A percentile compares a stretch with the other conserved stretches of the same genome.
Conservation (phyloP, 2,888 invertebrate genomes). For the Invenusta paracnida region DNA sequence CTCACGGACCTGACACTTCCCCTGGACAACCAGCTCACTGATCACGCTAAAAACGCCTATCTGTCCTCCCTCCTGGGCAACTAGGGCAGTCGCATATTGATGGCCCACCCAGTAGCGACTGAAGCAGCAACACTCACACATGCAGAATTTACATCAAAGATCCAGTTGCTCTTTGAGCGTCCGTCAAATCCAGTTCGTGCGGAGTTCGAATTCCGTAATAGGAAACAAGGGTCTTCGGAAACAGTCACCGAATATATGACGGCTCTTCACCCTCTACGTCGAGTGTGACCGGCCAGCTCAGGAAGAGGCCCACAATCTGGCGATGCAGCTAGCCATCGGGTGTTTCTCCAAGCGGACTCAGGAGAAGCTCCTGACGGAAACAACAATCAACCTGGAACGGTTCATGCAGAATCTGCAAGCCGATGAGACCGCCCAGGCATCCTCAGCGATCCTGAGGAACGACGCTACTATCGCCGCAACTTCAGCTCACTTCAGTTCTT, state of each 20-base stretch:
- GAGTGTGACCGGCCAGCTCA: not conserved
- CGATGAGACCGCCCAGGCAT: not conserved
- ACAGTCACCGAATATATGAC: not conserved
- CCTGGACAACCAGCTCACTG: not conserved
- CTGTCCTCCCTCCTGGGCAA: not conserved
- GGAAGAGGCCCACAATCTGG: slow-evolving; percentile 4
- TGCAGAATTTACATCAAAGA: not conserved
- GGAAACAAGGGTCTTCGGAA: slow-evolving; percentile 18
- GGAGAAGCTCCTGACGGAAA: not conserved
- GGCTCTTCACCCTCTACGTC: not conserved
- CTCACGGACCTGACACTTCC: not conserved
- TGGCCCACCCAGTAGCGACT: not conserved
- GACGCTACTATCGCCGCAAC: too few relatives aligned
- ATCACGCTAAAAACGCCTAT: not conserved
- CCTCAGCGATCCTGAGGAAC: too few relatives aligned
- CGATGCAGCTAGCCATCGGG: not conserved
- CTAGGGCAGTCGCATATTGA: not conserved
- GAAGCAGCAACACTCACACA: not conserved
- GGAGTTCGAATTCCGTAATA: not conserved
- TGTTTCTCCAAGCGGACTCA: slow-evolving; percentile 13
- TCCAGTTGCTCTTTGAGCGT: not conserved
- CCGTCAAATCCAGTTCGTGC: not conserved
- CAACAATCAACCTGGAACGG: not conserved
- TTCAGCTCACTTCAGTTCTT: too few relatives aligned
- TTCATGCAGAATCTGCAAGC: not conserved